Evolutionary conservation across 2,113 vertebrate species (phyloP), one percentile per base, ranked within the genome.

Genomic region (Eira barbara): DNA sequence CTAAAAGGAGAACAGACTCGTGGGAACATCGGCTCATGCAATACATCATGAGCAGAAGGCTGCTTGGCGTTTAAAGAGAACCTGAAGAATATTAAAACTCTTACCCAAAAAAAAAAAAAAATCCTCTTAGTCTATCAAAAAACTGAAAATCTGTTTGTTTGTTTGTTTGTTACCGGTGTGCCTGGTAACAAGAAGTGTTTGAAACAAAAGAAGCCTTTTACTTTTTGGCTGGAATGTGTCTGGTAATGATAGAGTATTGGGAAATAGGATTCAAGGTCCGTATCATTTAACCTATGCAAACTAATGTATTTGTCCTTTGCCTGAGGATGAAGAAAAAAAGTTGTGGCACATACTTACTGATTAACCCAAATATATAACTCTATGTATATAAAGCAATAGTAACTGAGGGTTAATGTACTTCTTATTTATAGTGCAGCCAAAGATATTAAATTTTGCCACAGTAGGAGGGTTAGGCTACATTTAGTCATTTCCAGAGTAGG

Each of bases 401-500:
- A 76, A 96, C 25, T 93, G 87, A 89, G 69, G 67, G 95, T 96
- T 95, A 95, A 96, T 96, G n/a, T 55, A 45, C n/a, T 80, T 69
- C 29, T 96, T 97, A 96, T 97, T 97, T 96, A 96, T 90, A 94
- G 86, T 63, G 61, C 42, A 91, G 55, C 45, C 61, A 89, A 88
- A 49, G 55, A 94, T 95, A 96, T 97, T 97, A 96, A 97, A 95
- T 95, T 69, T 90, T 91, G 34, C 87, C 74, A 47, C 71, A 73
- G 34, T 76, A 84, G 39, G 59, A 91, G 31, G n/a, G 65, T 86
- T 92, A 95, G 80, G 18, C 84, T 96, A 49, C 82, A 95, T 94
- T 97, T 93, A 97, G 95, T 98, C 86, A 96, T 97, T 97, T 97
- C 80, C 34, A 79, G 6, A 92, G 71, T 55, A 95, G 73, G 45